Evolutionary conservation across 2,113 vertebrate genomes (phyloP), one percentile per base, ranked within the genome.

Genomic region (Phaethon lepturus): DNA sequence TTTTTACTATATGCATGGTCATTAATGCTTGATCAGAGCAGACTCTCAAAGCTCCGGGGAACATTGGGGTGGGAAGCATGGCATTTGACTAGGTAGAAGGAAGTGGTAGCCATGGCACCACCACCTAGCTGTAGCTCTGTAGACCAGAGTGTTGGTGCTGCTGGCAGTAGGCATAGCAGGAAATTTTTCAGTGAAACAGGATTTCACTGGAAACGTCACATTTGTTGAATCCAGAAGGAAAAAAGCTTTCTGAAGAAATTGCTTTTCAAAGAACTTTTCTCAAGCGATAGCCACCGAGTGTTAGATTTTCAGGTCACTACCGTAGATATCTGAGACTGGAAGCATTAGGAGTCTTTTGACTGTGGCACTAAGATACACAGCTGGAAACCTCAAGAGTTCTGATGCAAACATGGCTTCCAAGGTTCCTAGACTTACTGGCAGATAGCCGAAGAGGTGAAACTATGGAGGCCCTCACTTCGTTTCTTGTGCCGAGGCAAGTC

Each of bases 261-360:
- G 29, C 25, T 83, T 35, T 56, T 55, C n/a, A 50, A 60, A 67
- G 13, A 35, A 10, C 7, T 72, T 82, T 69, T 47, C 38, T n/a
- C 22, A 59, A 77, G 28, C 0, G 1, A 40, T 35, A 28, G 24
- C 16, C 35, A 42, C 42, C 0, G 4, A 23, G 5, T 62, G 33
- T 62, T 77, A 50, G 17, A 55, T 81, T 71, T 77, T 72, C 63
- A 62, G 35, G 31, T 86, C 42, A 28, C n/a, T 71, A 4, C 11
- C 6, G 20, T 22, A 64, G 15, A 9, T 67, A 26, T 17, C 44
- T 64, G 64, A 68, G 35, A 52, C 22, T 38, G 25, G 35, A 68
- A 90, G 10, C 24, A 18, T 42, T 31, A 42, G 15, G 19, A 63
- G 25, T 47, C 40, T 6, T 55, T 67, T 1, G 1, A 40, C 40